Percentiles rank a stretch among this genome's conserved stretches.
Evolutionary conservation across 2,888 invertebrate species (phyloP).

Genomic region (Pristionchus fissidentatus): DNA sequence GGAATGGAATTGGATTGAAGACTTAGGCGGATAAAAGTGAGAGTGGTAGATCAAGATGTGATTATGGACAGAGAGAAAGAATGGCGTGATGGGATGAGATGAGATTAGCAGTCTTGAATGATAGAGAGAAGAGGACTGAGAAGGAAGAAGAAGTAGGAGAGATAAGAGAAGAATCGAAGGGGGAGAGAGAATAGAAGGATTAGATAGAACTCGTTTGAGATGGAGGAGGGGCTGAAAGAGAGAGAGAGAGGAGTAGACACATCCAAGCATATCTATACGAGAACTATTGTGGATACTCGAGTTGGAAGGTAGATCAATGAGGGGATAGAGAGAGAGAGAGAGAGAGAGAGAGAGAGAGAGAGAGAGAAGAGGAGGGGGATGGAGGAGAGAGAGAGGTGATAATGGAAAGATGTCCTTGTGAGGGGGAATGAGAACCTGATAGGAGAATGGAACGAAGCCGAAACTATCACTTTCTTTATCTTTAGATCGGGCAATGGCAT

Average conservation of each 20-base stretch:
- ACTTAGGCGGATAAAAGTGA: neutral
- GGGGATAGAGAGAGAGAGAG: too few relatives aligned
- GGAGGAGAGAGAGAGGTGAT: conserved; percentile 14
- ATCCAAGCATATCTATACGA: conserved; percentile 43
- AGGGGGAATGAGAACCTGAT: conserved; percentile 30
- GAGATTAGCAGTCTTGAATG: neutral
- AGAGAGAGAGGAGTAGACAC: neutral
- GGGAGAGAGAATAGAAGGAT: conserved; percentile 28
- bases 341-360: neutral
- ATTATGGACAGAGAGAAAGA: neutral
- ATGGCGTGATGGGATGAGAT: conserved; percentile 3
- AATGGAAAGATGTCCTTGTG: conserved; percentile 1
- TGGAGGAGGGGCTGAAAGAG: neutral
- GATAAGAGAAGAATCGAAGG: conserved; percentile 7
- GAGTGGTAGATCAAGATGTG: neutral
- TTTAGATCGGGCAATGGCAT: conserved; percentile 33
- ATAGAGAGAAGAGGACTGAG: neutral
- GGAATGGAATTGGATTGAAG: neutral
- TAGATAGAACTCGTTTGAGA: conserved; percentile 46
- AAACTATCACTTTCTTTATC: conserved; percentile 40
- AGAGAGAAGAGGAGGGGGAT: neutral
- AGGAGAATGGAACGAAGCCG: conserved; percentile 18
- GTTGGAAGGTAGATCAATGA: neutral
- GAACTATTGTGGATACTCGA: conserved; percentile 43
- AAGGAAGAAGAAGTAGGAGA: conserved; percentile 1